Evolutionary conservation across 2,797 vertebrate genomes (phyloP).

Genomic region (Gorsachius magnificus): DNA sequence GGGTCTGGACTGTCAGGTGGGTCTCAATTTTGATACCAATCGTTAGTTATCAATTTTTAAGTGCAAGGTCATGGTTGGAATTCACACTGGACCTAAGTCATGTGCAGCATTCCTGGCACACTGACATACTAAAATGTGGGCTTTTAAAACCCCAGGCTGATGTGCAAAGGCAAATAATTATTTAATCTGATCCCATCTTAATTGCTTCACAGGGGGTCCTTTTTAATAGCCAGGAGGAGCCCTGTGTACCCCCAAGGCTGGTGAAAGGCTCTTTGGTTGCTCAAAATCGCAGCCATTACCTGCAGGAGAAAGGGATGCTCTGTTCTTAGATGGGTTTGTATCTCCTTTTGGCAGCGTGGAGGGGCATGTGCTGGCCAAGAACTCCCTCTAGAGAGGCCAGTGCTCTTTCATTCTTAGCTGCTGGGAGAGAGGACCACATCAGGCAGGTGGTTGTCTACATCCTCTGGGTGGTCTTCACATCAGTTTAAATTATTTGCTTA

Average conservation of each 20-base stretch:
- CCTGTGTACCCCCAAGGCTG: not conserved
- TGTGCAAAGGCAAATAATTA: not conserved
- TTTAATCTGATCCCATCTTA: not conserved
- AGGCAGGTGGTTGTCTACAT: not conserved
- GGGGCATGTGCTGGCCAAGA: not conserved
- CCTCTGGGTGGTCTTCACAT: not conserved
- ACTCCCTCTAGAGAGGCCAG: not conserved
- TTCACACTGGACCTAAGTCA: not conserved
- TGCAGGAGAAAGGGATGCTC: not conserved
- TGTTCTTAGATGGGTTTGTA: not conserved
- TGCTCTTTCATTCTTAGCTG: not conserved
- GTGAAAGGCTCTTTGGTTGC: not conserved
- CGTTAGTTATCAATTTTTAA: not conserved
- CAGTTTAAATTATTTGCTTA: not conserved
- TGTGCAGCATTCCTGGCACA: not conserved
- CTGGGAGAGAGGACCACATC: not conserved
- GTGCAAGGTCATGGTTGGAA: not conserved
- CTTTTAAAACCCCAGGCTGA: not conserved
- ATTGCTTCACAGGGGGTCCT: not conserved
- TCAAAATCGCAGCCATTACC: not conserved
- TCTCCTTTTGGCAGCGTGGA: not conserved
- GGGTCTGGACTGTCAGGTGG: not conserved
- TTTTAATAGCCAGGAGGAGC: not conserved
- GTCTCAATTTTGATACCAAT: not conserved
- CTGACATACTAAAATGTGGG: accelerated